Conservation (phyloP, 2,888 invertebrate species). For the Eupsilia transversa region DNA sequence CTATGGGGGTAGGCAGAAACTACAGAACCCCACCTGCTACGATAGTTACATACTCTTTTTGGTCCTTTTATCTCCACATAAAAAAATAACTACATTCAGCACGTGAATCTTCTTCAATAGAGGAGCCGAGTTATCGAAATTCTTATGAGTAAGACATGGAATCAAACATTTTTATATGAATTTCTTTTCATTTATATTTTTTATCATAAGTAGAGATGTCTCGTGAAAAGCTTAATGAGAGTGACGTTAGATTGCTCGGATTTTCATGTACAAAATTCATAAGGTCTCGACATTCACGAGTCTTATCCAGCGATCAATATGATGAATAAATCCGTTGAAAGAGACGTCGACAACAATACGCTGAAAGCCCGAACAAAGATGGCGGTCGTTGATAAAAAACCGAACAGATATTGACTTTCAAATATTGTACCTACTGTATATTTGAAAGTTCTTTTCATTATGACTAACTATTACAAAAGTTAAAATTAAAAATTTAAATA, state of each 20-base stretch:
- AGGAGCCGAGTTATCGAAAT: neutral
- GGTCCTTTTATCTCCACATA: no score
- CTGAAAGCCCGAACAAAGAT: slow-evolving; percentile 2
- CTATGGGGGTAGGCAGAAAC: no score
- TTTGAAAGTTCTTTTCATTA: neutral
- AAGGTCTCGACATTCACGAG: neutral
- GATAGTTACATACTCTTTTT: no score
- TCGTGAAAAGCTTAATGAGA: neutral
- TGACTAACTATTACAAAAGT: no score
- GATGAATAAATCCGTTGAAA: slow-evolving; percentile 1
- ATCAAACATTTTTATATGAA: neutral
- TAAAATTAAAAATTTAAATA: no score
- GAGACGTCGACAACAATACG: neutral
- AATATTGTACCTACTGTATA: neutral
- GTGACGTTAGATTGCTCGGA: neutral
- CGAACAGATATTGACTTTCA: no score
- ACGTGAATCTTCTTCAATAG: neutral
- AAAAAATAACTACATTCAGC: neutral
- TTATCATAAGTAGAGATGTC: neutral
- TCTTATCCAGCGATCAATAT: neutral
- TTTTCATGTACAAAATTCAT: neutral
- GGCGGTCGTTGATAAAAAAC: neutral
- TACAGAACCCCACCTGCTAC: no score
- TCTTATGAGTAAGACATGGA: neutral
- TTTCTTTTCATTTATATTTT: no score